Conservation (phyloP, 2,888 invertebrate genomes). For the Protophormia terraenovae region DNA sequence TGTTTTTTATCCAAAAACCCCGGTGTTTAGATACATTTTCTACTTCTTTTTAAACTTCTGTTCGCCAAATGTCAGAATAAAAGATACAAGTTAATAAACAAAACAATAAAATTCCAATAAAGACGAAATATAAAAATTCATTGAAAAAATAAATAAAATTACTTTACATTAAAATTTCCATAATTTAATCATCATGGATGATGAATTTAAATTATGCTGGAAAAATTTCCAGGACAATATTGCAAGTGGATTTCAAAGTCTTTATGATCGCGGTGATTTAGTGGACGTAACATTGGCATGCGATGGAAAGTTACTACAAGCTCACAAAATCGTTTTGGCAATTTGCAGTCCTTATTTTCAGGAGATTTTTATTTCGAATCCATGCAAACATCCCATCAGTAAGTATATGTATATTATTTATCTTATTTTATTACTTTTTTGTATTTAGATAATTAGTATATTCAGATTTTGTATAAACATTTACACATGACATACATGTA, state of each 20-base stretch:
- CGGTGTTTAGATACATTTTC: slow-evolving; percentile 33
- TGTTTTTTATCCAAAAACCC: slow-evolving; percentile 38
- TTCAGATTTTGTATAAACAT: no score
- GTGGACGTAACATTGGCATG: slow-evolving; percentile 83
- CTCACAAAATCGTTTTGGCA: slow-evolving; percentile 82
- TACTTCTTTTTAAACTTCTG: not conserved
- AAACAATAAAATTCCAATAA: slow-evolving; percentile 57
- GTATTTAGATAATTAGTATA: no score
- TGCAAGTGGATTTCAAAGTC: slow-evolving; percentile 81
- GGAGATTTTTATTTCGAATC: slow-evolving; percentile 81
- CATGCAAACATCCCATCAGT: slow-evolving; percentile 82
- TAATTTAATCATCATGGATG: slow-evolving; percentile 75
- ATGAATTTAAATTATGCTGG: slow-evolving; percentile 82
- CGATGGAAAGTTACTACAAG: slow-evolving; percentile 82
- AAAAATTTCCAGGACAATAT: slow-evolving; percentile 82
- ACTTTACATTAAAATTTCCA: not conserved
- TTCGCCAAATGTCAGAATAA: slow-evolving; percentile 57
- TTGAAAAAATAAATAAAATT: slow-evolving; percentile 14
- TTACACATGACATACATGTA: no score
- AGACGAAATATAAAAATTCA: not conserved
- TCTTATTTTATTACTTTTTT: no score
- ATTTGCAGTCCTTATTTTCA: slow-evolving; percentile 83
- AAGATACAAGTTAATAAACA: slow-evolving; percentile 50
- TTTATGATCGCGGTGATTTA: slow-evolving; percentile 81
- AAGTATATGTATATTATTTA: slow-evolving; percentile 71